A percentile compares a stretch with the other conserved stretches of the same genome.
Conservation (phyloP, 2,888 invertebrate genomes). For the Pachydiplax longipennis region DNA sequence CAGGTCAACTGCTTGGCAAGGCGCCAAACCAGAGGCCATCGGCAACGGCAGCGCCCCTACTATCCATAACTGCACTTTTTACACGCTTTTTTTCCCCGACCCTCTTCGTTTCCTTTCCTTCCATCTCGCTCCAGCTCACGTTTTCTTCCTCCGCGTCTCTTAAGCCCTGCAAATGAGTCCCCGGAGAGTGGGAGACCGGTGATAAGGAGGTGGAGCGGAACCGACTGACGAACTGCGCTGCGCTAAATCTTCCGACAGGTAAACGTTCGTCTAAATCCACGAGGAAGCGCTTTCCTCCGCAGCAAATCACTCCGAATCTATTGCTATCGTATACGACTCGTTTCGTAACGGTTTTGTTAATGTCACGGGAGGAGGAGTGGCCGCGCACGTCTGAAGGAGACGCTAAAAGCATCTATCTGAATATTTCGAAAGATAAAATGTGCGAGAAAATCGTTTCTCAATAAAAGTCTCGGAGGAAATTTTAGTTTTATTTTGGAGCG, state of each 20-base stretch:
- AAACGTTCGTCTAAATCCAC: not conserved
- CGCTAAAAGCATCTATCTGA: no score
- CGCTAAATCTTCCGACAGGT: not conserved
- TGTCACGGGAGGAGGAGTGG: not conserved
- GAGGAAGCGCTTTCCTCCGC: not conserved
- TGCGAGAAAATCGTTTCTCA: no score
- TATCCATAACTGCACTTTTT: conserved; percentile 39
- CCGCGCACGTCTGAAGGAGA: not conserved
- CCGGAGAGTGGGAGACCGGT: not conserved
- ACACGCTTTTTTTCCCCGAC: not conserved
- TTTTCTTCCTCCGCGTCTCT: not conserved
- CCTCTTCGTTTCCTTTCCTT: not conserved
- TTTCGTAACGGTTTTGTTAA: not conserved
- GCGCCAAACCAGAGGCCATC: conserved; percentile 18
- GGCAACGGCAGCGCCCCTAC: not conserved
- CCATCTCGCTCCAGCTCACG: not conserved
- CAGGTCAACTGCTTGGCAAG: conserved; percentile 38
- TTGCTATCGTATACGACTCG: not conserved
- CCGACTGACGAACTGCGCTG: not conserved
- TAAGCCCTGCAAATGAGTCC: not conserved
- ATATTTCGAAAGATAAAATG: no score
- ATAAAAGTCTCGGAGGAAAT: no score
- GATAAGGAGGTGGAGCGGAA: not conserved
- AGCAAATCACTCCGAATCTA: not conserved
- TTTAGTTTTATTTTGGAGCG: no score